Evolutionary conservation across 2,113 vertebrate genomes (phyloP), one percentile per base, ranked within the genome.

Genomic region (Rhinoptilus africanus): DNA sequence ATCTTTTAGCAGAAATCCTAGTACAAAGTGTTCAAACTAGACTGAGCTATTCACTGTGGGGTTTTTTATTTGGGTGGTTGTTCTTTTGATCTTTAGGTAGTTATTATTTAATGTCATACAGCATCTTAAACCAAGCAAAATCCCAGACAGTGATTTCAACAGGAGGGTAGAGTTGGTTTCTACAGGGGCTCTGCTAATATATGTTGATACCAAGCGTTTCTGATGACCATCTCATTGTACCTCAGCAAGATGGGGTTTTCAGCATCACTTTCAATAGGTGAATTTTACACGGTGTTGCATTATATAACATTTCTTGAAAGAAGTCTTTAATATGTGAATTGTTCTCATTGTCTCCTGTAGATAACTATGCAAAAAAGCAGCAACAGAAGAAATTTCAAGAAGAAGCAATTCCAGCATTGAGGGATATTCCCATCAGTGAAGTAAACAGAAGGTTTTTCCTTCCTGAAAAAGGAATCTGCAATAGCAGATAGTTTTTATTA

Each of bases 391-490:
- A 89, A 73, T 90, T 82, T 66, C 96, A 98, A 34, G 98, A 98
- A 53, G 98, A 98, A 23, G 98, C 98, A 64, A 98, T 99, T 69
- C 99, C 99, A 62, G 97, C 98, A 9, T 83, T 99, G 39, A 98
- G 97, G 91, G 99, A 99, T 64, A 89, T 99, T 91, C 97, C 99
- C 68, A 99, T 99, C 75, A 99, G 98, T 91, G 98, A 99, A 92
- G 98, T 99, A 56, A 99, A 99, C 97, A 98, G 96, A 60, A 98
- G 98, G 96, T 99, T 99, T 34, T 99, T 99, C 95, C 97, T 99
- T 68, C 91, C 97, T 16, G 53, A 94, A 30, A 96, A 74, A 88
- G 72, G 85, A 32, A 59, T 81, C 62, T 90, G 69, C 35, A 88
- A 51, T 6, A 89, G 85, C 79, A 96, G 73, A 37, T 97, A 97